These are phyloP conservation scores for Nemurella pictetii DNA, from an alignment of 2,888 invertebrate species.

Conservation along the genomic window DNA sequence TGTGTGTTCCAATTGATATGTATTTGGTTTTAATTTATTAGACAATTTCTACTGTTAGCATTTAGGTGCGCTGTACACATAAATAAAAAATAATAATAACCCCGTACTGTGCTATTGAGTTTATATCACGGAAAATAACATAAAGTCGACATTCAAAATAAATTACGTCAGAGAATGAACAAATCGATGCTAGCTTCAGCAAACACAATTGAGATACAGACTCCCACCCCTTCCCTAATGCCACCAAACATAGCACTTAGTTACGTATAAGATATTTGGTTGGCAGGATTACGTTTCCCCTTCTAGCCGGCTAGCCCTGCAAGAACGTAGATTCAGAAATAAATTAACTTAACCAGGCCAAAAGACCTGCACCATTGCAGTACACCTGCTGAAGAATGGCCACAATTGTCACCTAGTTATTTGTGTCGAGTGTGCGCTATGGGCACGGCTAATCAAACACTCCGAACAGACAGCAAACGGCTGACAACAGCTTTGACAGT, in stretches of 20 bases:
- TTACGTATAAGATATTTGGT: not conserved
- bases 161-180: not conserved
- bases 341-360: not conserved
- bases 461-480: not conserved
- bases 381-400: not conserved
- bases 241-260: not conserved
- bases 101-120: not conserved
- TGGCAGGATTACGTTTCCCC: not conserved
- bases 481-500: not conserved
- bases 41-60: not conserved
- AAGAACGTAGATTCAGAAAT: not conserved
- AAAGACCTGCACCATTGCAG: not conserved
- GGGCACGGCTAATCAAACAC: not conserved
- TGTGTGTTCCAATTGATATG: not conserved
- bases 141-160: not conserved
- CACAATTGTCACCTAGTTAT: no score
- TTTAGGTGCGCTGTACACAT: not conserved
- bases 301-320: not conserved
- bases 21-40: not conserved
- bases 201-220: not conserved
- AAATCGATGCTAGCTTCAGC: not conserved
- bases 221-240: not conserved
- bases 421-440: not conserved
- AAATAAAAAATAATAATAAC: not conserved
- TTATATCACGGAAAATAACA: not conserved